phyloP scores from a whole-genome alignment of 2,797 vertebrate species.

The Tragelaphus eurycerus region DNA sequence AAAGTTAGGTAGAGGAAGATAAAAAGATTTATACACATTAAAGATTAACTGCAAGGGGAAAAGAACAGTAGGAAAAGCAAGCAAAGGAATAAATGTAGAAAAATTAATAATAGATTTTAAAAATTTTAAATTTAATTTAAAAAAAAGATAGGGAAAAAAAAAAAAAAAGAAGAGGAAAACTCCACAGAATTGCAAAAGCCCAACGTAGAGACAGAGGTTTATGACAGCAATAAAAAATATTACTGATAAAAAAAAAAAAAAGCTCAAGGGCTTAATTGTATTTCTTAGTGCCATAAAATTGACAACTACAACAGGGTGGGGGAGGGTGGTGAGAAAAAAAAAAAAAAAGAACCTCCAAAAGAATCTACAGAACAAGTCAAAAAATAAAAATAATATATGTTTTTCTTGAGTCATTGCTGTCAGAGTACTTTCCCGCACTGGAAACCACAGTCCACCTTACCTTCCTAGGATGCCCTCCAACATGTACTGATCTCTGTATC shows the following conservation, averaged over 20 bases:
- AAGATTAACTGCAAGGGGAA: no score
- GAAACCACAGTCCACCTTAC: neutral
- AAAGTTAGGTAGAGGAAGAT: no score
- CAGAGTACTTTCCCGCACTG: neutral
- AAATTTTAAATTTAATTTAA: no score
- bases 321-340: fast-evolving
- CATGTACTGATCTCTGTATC: neutral
- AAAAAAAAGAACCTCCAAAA: neutral
- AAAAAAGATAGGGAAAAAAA: no score
- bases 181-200: neutral
- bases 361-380: neutral
- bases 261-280: neutral
- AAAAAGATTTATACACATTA: no score
- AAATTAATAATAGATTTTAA: no score
- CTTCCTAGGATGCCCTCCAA: neutral
- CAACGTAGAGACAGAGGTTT: fast-evolving
- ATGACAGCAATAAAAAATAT: neutral
- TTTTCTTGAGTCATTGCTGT: neutral
- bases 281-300: neutral
- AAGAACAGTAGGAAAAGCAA: no score
- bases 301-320: no score
- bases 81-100: no score
- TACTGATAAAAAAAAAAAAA: neutral
- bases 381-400: neutral
- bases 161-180: no score